These are phyloP conservation scores for Leucoraja ocellata DNA, from an alignment of 2,797 vertebrate genomes.

Conservation along the genomic window DNA sequence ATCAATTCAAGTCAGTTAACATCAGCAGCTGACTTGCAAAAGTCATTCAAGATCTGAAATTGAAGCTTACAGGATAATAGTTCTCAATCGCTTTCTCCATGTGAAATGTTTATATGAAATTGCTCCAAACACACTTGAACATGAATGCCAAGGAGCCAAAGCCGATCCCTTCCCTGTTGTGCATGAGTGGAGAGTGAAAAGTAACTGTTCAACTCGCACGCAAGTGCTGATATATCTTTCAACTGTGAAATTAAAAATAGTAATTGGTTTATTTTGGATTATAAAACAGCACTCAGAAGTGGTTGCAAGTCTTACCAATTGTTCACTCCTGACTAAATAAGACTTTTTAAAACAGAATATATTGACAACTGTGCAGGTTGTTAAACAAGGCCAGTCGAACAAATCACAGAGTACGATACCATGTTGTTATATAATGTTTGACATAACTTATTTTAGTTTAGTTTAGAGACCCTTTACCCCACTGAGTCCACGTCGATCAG, in stretches of 20 bases:
- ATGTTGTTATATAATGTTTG: neutral
- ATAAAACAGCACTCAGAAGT: neutral
- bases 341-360: neutral
- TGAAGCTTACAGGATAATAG: neutral
- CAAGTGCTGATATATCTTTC: neutral
- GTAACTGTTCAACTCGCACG: neutral
- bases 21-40: neutral
- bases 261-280: neutral
- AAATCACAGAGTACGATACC: neutral
- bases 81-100: neutral
- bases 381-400: neutral
- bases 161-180: neutral
- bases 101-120: conserved; percentile 16
- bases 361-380: neutral
- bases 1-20: neutral
- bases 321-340: neutral
- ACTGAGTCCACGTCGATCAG: too few species aligned
- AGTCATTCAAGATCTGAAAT: neutral
- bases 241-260: conserved; percentile 18
- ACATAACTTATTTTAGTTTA: too few species aligned
- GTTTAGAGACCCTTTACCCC: too few species aligned
- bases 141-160: neutral
- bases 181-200: neutral
- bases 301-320: neutral
- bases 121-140: neutral